Evolutionary conservation across 1,140 invertebrate genomes (phyloP), one percentile per base, ranked within the genome.

Genomic region (Glossosoma conforme): DNA sequence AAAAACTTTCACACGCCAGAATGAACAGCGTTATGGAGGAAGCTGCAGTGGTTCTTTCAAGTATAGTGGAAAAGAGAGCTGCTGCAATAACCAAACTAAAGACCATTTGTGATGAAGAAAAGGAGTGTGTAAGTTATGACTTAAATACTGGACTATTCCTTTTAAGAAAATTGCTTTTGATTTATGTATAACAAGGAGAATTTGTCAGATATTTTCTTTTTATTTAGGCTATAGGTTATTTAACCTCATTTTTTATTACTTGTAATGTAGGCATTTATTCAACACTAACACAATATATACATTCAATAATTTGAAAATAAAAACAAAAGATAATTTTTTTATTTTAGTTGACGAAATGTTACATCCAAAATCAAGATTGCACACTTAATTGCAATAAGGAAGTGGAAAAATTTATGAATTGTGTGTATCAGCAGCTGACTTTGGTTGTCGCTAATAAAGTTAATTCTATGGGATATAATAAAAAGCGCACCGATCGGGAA

Each of bases 1-100:
- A n/a, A n/a, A n/a, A n/a, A n/a, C n/a, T n/a, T n/a, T n/a, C n/a
- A n/a, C n/a, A n/a, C n/a, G n/a, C 33, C 14, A 47, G 45, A 19
- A 47, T 47, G 11, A 47, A 47, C 19, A 13, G 2, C 17, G 28
- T 38, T 14, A 5, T 47, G 35, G 45, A 47, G n/a, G 35, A 47
- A 13, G 45, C 35, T 9, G 40, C 40, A 22, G 4, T 21, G 15
- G 37, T 25, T 21, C 40, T 25, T 17, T 33, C 45, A n/a, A 47
- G 17, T 25, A n/a, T 28, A 24, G 45, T 47, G 10, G 45, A 47
- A 38, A 37, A 24, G 11, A 37, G 45, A 28, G 14, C 21, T 38
- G 10, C 45, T 1, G n/a, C 35, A 10, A 37, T 47, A 10, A 36
- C 33, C 2, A 28, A 24, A 9, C 45, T 47, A 5, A 20, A 47